Evolutionary conservation across 2,113 vertebrate species (phyloP).

Genomic region (Tachysurus vachellii): DNA sequence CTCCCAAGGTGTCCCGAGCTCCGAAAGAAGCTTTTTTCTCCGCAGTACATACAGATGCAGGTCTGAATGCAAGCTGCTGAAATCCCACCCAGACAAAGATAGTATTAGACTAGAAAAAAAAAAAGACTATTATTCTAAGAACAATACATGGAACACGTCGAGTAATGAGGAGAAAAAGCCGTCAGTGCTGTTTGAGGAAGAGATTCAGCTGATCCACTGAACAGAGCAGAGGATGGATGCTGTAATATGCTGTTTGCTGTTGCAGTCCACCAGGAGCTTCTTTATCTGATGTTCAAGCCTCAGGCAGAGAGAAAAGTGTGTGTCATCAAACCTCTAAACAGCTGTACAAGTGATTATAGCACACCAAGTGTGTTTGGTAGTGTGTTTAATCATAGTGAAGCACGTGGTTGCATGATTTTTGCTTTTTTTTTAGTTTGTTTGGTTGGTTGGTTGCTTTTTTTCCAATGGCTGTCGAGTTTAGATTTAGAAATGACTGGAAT

Average conservation of each 20-base stretch:
- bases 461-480: neutral
- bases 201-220: neutral
- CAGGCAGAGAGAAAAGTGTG: slow-evolving; percentile 1
- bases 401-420: neutral
- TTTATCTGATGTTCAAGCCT: slow-evolving; percentile 18
- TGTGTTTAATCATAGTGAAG: neutral
- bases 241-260: slow-evolving; percentile 29
- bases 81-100: neutral
- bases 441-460: neutral
- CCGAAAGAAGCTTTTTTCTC: neutral
- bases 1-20: neutral
- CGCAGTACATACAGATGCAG: neutral
- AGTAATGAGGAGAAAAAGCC: neutral
- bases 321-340: neutral
- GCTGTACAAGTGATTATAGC: slow-evolving; percentile 8
- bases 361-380: neutral
- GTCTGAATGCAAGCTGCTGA: neutral
- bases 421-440: neutral
- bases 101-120: neutral
- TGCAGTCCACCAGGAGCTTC: slow-evolving; percentile 14
- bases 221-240: slow-evolving; percentile 6
- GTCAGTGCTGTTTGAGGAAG: neutral
- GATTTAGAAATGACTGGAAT: neutral
- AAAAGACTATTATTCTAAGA: neutral
- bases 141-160: neutral